Evolutionary conservation across 2,888 invertebrate genomes (phyloP).

Genomic region (Celastrina argiolus): DNA sequence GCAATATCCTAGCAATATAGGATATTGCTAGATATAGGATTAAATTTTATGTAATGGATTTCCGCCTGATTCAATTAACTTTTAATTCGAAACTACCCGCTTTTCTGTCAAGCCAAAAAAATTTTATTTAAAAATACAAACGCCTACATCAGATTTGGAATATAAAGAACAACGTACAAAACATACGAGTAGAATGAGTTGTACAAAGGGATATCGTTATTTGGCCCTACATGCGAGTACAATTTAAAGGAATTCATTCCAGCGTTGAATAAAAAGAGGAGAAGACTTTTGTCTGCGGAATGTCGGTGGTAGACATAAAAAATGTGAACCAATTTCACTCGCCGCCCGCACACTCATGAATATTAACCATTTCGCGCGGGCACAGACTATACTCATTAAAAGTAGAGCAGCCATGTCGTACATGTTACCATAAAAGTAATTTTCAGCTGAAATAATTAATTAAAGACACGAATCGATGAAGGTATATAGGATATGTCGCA

Average conservation of each 20-base stretch:
- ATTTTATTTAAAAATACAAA: neutral
- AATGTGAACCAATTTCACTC: constrained; percentile 71
- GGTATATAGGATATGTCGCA: too few relatives aligned
- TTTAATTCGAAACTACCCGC: too few relatives aligned
- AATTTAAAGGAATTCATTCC: constrained; percentile 43
- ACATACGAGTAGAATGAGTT: constrained; percentile 1
- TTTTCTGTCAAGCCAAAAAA: too few relatives aligned
- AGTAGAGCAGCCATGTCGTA: constrained; percentile 23
- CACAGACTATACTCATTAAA: constrained; percentile 41
- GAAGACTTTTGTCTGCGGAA: constrained; percentile 47
- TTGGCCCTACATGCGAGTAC: constrained; percentile 25
- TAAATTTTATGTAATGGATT: too few relatives aligned
- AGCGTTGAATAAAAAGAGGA: constrained; percentile 55
- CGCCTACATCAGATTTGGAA: neutral
- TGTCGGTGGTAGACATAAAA: constrained; percentile 58
- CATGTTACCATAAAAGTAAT: neutral
- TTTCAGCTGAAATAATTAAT: neutral
- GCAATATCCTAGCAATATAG: too few relatives aligned
- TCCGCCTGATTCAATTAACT: too few relatives aligned
- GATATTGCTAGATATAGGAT: too few relatives aligned
- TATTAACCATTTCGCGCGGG: constrained; percentile 66
- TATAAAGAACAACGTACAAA: neutral
- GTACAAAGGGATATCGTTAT: constrained; percentile 23
- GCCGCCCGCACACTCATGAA: constrained; percentile 68
- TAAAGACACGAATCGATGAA: too few relatives aligned